Percentiles rank a stretch among this genome's conserved stretches.
Conservation (phyloP, 2,888 invertebrate species). For the Amblyjoppa fuscipennis region DNA sequence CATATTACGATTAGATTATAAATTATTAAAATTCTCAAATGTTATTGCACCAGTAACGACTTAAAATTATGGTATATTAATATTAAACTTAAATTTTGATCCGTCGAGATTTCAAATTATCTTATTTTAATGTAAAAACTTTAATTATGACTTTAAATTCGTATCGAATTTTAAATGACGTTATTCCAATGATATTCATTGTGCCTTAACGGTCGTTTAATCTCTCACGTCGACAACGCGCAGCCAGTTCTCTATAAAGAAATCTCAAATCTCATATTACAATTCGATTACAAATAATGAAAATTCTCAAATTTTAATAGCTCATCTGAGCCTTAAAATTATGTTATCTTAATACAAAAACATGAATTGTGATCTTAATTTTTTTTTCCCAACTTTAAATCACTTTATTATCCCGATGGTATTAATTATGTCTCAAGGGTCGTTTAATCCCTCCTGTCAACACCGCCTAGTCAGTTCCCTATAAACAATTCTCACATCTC, state of each 20-base stretch:
- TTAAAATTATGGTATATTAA: neutral
- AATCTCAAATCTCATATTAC: no score
- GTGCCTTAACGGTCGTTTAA: neutral
- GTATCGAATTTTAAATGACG: neutral
- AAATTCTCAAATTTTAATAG: no score
- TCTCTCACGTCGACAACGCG: neutral
- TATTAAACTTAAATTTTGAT: no score
- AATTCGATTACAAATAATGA: no score
- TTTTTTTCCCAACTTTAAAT: neutral
- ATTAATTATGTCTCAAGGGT: neutral
- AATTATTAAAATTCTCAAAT: no score
- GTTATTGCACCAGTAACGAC: neutral
- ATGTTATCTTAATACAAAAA: neutral
- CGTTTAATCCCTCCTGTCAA: neutral
- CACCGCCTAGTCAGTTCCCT: neutral
- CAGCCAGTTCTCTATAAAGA: neutral
- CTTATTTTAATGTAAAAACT: neutral
- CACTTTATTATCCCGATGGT: neutral
- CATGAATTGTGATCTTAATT: neutral
- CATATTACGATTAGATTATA: no score
- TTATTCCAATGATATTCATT: neutral
- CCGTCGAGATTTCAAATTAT: no score
- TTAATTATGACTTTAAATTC: neutral
- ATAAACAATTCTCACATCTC: no score
- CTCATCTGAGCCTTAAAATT: neutral